Evolutionary conservation across 1,140 invertebrate species (phyloP).

Genomic region (Magallana gigas): DNA sequence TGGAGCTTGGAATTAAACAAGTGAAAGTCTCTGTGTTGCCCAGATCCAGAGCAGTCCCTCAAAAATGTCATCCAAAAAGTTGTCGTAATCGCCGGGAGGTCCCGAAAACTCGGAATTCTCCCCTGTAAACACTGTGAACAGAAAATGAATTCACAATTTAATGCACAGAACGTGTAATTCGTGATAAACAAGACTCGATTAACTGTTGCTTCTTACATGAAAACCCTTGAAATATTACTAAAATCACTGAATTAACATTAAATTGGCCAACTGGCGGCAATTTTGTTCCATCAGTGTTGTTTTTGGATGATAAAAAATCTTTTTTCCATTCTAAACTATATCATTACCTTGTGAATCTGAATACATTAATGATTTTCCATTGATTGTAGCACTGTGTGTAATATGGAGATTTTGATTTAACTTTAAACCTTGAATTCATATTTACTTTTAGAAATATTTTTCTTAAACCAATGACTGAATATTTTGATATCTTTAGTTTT

Average conservation of each 20-base stretch:
- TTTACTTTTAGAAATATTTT: too few relatives aligned
- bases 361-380: too few relatives aligned
- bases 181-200: neutral
- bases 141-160: conserved; percentile 12
- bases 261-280: neutral
- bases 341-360: neutral
- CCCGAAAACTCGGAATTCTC: neutral
- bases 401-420: too few relatives aligned
- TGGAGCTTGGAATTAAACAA: neutral
- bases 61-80: conserved; percentile 20
- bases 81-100: conserved; percentile 9
- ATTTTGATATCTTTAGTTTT: too few relatives aligned
- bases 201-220: conserved; percentile 24
- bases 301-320: neutral
- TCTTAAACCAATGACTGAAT: too few relatives aligned
- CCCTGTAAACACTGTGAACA: neutral
- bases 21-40: neutral
- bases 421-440: too few relatives aligned
- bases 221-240: neutral
- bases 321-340: neutral
- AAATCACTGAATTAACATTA: conserved; percentile 5
- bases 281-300: conserved; percentile 1
- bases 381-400: too few relatives aligned
- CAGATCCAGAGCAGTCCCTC: neutral
- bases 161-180: conserved; percentile 13